Evolutionary conservation across 2,888 invertebrate species (phyloP).

Genomic region (Griposia aprilina): DNA sequence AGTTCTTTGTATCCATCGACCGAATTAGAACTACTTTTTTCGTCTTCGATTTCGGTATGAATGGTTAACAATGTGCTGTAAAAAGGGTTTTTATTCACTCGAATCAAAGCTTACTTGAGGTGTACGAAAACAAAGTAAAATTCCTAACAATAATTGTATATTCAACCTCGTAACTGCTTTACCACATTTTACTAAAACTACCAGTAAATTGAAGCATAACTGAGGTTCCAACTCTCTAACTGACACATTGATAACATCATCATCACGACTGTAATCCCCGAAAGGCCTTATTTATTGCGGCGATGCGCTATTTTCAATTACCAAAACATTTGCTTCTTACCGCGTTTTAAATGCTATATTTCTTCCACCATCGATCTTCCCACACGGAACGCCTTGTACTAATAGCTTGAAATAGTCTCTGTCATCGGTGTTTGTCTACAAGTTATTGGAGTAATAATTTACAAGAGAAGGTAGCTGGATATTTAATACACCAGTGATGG

Average conservation of each 20-base stretch:
- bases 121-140: constrained; percentile 18
- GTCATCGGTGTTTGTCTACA: constrained; percentile 27
- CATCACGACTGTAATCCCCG: neutral
- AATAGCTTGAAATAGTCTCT: constrained; percentile 41
- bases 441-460: constrained; percentile 29
- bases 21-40: constrained; percentile 63
- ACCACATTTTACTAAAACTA: neutral
- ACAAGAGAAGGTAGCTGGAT: neutral
- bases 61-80: constrained; percentile 59
- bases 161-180: neutral
- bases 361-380: constrained; percentile 41
- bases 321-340: too few species aligned
- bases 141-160: neutral
- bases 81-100: constrained; percentile 54
- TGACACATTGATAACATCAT: neutral
- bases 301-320: too few species aligned
- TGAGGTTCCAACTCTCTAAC: neutral
- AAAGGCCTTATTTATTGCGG: neutral
- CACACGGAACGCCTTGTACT: constrained; percentile 38
- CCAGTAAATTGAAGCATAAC: neutral
- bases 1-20: constrained; percentile 65
- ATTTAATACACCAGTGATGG: constrained; percentile 21
- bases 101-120: constrained; percentile 16
- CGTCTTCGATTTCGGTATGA: constrained; percentile 47
- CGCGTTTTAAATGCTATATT: constrained; percentile 41